phyloP scores from a whole-genome alignment of 2,113 vertebrate species.

The Sinosuthora webbiana region DNA sequence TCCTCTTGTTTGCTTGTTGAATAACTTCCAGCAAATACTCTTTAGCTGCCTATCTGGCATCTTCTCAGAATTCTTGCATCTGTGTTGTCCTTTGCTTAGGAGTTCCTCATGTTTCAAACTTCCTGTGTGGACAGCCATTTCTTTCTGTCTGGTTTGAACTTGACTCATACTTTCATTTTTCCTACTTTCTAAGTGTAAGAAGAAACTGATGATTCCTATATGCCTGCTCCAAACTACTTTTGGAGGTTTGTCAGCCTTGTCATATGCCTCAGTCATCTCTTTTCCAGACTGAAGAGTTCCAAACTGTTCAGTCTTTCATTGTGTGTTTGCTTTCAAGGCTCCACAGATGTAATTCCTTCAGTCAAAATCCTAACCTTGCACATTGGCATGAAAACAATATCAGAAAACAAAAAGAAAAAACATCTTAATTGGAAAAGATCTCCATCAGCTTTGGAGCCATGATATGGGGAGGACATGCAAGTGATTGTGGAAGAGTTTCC shows the following conservation, averaged over 20 bases:
- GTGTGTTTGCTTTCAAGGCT: not conserved
- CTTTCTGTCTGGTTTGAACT: not conserved
- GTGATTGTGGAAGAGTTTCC: not conserved
- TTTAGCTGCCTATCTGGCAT: not conserved
- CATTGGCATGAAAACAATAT: not conserved
- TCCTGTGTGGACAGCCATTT: not conserved
- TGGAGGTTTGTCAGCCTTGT: not conserved
- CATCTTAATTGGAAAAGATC: accelerated
- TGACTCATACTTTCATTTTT: not conserved
- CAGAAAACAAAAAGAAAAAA: not conserved
- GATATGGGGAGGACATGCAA: not conserved
- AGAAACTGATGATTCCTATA: not conserved
- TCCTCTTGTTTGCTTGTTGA: not conserved
- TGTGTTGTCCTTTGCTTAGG: not conserved
- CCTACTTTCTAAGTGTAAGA: not conserved
- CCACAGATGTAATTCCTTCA: not conserved
- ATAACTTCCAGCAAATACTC: not conserved
- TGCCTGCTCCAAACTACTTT: not conserved
- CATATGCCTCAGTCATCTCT: not conserved
- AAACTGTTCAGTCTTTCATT: not conserved
- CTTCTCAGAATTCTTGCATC: not conserved
- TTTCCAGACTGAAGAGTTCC: not conserved
- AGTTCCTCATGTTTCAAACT: not conserved
- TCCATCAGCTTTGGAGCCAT: not conserved
- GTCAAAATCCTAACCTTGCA: not conserved